Conservation (phyloP, 2,888 invertebrate genomes). For the Trimorus sp. region DNA sequence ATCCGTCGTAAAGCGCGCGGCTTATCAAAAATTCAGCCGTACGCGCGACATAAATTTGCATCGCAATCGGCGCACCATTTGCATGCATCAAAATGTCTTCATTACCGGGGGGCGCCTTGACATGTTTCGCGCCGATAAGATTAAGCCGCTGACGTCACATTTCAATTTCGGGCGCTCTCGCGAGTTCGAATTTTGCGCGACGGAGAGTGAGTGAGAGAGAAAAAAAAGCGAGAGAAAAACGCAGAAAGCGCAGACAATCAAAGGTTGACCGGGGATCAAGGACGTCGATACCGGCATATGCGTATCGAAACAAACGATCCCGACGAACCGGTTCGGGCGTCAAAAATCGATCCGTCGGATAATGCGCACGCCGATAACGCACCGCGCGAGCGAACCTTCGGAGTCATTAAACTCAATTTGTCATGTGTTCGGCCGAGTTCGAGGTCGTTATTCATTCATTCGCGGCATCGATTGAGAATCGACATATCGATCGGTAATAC, state of each 20-base stretch:
- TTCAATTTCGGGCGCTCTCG: slow-evolving; percentile 21
- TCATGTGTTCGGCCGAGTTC: slow-evolving; percentile 7
- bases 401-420: slow-evolving; percentile 43
- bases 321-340: slow-evolving; percentile 71
- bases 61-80: slow-evolving; percentile 26
- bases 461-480: not conserved
- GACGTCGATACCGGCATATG: too few species aligned
- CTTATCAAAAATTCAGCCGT: slow-evolving; percentile 30
- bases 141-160: slow-evolving; percentile 22
- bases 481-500: too few species aligned
- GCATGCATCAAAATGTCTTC: slow-evolving; percentile 42
- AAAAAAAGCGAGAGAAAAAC: slow-evolving; percentile 67
- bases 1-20: slow-evolving; percentile 13
- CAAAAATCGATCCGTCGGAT: slow-evolving; percentile 41
- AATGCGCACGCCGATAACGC: slow-evolving; percentile 41
- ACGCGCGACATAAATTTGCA: slow-evolving; percentile 38
- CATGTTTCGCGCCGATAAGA: slow-evolving; percentile 41
- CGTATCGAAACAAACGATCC: too few species aligned
- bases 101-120: slow-evolving; percentile 27
- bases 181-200: slow-evolving; percentile 51
- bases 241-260: too few species aligned
- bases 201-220: slow-evolving; percentile 69
- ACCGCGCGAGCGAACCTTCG: not conserved
- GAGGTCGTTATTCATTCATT: too few species aligned
- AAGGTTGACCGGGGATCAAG: too few species aligned